Evolutionary conservation across 2,797 vertebrate genomes (phyloP).

Genomic region (Lophius americanus): DNA sequence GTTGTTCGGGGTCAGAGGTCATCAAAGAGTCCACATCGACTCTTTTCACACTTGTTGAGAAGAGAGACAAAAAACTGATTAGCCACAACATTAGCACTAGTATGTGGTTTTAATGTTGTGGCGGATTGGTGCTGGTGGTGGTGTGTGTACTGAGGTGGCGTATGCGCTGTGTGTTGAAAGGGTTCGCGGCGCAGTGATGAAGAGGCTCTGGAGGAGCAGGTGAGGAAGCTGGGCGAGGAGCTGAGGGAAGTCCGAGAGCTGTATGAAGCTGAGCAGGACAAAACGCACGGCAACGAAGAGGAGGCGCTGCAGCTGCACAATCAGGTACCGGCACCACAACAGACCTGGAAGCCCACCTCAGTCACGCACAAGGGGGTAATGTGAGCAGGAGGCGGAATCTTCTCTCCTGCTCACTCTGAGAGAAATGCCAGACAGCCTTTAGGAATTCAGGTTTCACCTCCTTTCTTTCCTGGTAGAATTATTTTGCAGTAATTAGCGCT

Average conservation of each 20-base stretch:
- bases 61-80: too few species aligned
- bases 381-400: neutral
- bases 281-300: conserved; percentile 85
- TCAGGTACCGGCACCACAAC: conserved; percentile 79
- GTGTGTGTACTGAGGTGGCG: neutral
- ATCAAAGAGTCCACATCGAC: too few species aligned
- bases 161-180: conserved; percentile 71
- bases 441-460: too few species aligned
- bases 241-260: conserved; percentile 89
- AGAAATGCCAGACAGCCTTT: conserved; percentile 6
- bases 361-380: neutral
- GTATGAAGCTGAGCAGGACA: conserved; percentile 90
- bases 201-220: conserved; percentile 95
- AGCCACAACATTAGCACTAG: too few species aligned
- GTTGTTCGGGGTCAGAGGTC: too few species aligned
- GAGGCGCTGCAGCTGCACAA: conserved; percentile 92
- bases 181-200: conserved; percentile 91
- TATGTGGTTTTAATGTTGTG: too few species aligned
- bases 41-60: too few species aligned
- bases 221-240: conserved; percentile 92
- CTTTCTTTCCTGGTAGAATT: too few species aligned
- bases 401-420: conserved; percentile 1
- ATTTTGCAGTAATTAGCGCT: neutral
- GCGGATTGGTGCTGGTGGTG: neutral
- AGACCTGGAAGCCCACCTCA: neutral